Base-by-base conservation (phyloP, 2,888 invertebrate species). In the Hesperia comma region DNA sequence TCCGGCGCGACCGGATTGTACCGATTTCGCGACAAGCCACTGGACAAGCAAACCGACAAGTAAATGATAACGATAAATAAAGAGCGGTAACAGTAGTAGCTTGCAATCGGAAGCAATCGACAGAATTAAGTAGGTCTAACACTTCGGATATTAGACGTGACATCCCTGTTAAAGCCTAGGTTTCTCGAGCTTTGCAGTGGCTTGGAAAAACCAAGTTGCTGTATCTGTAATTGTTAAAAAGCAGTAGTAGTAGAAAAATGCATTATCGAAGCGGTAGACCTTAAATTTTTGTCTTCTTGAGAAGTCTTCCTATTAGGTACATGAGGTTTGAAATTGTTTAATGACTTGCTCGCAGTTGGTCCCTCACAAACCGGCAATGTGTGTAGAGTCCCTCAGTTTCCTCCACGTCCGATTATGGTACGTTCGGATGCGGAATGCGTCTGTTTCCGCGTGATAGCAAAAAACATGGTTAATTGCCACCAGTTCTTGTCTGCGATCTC, bases 391-490 rank as follows among this genome's bases (percentile, higher is more conserved):
- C 51, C 53, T n/a, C 32, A 33, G 33, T 40, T 66, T 58, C 64
- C 58, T 60, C 64, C 53, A 43, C 32, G 51, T 32, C 54, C 43
- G 60, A 43, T 41, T 60, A 66, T 37, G 66, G 66, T 19, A 2
- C 14, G 58, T 37, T 60, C 54, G 54, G 54, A 66, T 54, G 60
- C 54, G 54, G 60, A 57, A 66, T 66, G 60, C 32, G 66, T 60
- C 57, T 58, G 64, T 54, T 66, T 66, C 64, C 64, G 58, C 53
- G 54, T 53, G 32, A 53, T 54, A 41, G 64, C 54, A 66, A 66
- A 66, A 64, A 66, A 32, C 53, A 46, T 63, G 26, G 53, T 54
- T 66, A 66, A 66, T 66, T 60, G 64, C 64, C 64, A 54, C 64
- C 26, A 41, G 64, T 54, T 60, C 64, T 66, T 6, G 53, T 53